These are phyloP conservation scores for Drosophila obscura DNA, from an alignment of 1,140 invertebrate species.

Conservation along the genomic window DNA sequence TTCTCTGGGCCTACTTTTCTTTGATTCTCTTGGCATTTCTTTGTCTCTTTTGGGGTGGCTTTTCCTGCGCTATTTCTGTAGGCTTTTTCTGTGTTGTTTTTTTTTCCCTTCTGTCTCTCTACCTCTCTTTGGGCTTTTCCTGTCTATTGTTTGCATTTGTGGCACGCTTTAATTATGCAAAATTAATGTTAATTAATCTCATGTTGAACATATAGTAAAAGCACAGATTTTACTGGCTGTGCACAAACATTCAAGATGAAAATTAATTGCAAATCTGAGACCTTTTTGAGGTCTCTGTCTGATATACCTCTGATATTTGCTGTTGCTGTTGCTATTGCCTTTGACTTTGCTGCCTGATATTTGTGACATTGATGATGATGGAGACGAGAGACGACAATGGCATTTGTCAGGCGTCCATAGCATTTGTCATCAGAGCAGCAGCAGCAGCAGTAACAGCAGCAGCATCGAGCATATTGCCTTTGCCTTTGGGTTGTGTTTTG, in stretches of 20 bases:
- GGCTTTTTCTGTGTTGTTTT: conserved; percentile 1
- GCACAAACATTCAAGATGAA: conserved; percentile 46
- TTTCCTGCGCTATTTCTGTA: neutral
- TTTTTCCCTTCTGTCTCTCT: no score
- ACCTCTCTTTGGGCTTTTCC: conserved; percentile 36
- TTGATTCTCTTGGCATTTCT: no score
- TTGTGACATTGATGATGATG: conserved; percentile 53
- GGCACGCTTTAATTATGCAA: conserved; percentile 73
- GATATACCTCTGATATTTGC: conserved; percentile 6
- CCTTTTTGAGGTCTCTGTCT: no score
- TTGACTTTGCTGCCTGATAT: no score
- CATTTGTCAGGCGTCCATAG: conserved; percentile 43
- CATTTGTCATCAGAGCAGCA: conserved; percentile 55
- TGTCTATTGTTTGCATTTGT: conserved; percentile 36
- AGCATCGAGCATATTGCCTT: no score
- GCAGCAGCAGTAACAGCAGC: no score
- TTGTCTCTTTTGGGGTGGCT: neutral
- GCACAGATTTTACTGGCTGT: conserved; percentile 43
- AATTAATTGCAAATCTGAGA: conserved; percentile 68
- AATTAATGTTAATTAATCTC: conserved; percentile 81
- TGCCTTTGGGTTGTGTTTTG: conserved; percentile 30
- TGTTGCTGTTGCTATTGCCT: conserved; percentile 5
- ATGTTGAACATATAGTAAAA: conserved; percentile 57
- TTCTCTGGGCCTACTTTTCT: no score
- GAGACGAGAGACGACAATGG: conserved; percentile 48